Conservation (phyloP, 2,113 vertebrate species). For the Chaenocephalus aceratus region DNA sequence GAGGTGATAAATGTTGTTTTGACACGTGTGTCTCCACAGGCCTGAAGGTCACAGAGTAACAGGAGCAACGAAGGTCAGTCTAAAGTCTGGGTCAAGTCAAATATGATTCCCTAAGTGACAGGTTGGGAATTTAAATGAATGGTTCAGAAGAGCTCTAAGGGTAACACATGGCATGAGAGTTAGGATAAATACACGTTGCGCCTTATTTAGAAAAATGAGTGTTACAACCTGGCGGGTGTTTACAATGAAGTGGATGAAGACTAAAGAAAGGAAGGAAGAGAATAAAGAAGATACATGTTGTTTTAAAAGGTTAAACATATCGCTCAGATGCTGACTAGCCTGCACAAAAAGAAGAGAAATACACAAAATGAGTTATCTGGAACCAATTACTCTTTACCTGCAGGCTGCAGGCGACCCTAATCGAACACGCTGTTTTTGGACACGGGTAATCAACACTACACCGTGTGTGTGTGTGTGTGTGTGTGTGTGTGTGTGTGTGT, state of each 20-base stretch:
- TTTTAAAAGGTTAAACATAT: background rate
- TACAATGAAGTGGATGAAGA: background rate
- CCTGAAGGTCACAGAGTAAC: slow-evolving; percentile 62
- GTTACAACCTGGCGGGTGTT: background rate
- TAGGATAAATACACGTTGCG: background rate
- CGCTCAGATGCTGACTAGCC: background rate
- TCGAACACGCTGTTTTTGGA: slow-evolving; percentile 61
- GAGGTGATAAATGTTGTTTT: slow-evolving; percentile 78
- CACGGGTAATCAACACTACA: slow-evolving; percentile 69
- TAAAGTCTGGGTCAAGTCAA: slow-evolving; percentile 63
- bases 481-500: slow-evolving; percentile 10
- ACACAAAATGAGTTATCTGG: slow-evolving; percentile 62
- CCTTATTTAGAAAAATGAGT: slow-evolving; percentile 3
- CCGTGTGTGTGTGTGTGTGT: slow-evolving; percentile 7
- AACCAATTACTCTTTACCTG: slow-evolving; percentile 76
- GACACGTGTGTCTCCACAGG: slow-evolving; percentile 69
- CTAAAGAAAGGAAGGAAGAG: background rate
- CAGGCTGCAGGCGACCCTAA: slow-evolving; percentile 65
- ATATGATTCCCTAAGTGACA: slow-evolving; percentile 63
- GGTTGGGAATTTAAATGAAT: slow-evolving; percentile 35
- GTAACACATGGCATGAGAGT: slow-evolving; percentile 9
- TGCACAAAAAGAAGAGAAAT: background rate
- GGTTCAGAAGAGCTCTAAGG: slow-evolving; percentile 10
- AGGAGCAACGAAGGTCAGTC: slow-evolving; percentile 59
- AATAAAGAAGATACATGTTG: background rate